phyloP scores from a whole-genome alignment of 2,113 vertebrate genomes.

The Riparia riparia region DNA sequence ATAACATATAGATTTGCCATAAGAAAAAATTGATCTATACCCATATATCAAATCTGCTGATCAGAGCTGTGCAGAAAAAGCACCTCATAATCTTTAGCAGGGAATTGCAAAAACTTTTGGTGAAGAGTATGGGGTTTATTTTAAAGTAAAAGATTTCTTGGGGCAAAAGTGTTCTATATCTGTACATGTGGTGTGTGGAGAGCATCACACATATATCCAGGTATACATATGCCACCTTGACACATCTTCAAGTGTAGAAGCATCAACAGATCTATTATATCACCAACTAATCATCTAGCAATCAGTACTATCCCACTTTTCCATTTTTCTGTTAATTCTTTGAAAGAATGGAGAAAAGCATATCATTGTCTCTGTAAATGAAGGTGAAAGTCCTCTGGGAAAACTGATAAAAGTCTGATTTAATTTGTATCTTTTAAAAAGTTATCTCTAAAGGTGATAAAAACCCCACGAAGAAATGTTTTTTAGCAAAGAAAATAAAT shows the following conservation, averaged over 20 bases:
- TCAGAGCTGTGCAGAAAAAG: slow-evolving; percentile 75
- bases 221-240: not conserved
- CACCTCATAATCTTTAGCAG: slow-evolving; percentile 59
- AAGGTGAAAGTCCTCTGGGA: slow-evolving; percentile 55
- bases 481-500: slow-evolving; percentile 78
- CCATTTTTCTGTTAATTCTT: not conserved
- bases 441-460: slow-evolving; percentile 64
- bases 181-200: accelerated
- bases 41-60: slow-evolving; percentile 88
- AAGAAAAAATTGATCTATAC: slow-evolving; percentile 85
- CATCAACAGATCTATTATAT: not conserved
- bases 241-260: slow-evolving; percentile 3
- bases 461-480: slow-evolving; percentile 66
- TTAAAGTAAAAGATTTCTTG: not conserved
- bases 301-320: not conserved
- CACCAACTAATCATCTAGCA: not conserved
- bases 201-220: not conserved
- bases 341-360: slow-evolving; percentile 7
- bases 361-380: slow-evolving; percentile 44
- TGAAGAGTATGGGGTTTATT: not conserved
- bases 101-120: slow-evolving; percentile 52
- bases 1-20: slow-evolving; percentile 86
- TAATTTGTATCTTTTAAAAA: slow-evolving; percentile 65
- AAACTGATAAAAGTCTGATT: slow-evolving; percentile 68
- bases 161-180: not conserved